phyloP scores from a whole-genome alignment of 2,797 vertebrate genomes.

The Ibycter americanus region DNA sequence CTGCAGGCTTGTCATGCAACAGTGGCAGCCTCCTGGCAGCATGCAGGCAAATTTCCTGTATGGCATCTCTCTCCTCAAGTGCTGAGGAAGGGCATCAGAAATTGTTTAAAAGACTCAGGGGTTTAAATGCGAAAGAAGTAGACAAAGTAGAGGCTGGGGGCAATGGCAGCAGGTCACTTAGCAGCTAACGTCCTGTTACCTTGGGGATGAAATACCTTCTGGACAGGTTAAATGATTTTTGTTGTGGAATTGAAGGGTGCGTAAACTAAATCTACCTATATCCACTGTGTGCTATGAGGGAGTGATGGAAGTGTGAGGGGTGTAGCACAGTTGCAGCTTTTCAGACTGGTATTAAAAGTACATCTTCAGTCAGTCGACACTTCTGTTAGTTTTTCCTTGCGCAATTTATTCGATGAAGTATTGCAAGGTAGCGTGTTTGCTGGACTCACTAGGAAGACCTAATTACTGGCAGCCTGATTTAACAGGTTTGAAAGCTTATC shows the following conservation, averaged over 20 bases:
- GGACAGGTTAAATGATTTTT: background rate
- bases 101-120: background rate
- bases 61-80: background rate
- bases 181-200: background rate
- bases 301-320: background rate
- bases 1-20: background rate
- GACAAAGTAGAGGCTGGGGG: background rate
- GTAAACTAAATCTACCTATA: background rate
- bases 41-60: background rate
- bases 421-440: background rate
- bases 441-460: background rate
- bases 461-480: background rate
- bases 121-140: background rate
- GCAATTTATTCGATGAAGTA: background rate
- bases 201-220: background rate
- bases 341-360: background rate
- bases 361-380: background rate
- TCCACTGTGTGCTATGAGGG: rapidly evolving
- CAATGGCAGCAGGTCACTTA: background rate
- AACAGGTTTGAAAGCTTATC: background rate
- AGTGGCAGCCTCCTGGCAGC: background rate
- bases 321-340: background rate
- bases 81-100: background rate
- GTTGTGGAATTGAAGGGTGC: background rate
- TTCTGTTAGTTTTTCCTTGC: background rate